Percentiles rank a stretch among this genome's conserved stretches.
phyloP scores from a whole-genome alignment of 2,113 vertebrate genomes.

The Trichomycterus rosablanca region DNA sequence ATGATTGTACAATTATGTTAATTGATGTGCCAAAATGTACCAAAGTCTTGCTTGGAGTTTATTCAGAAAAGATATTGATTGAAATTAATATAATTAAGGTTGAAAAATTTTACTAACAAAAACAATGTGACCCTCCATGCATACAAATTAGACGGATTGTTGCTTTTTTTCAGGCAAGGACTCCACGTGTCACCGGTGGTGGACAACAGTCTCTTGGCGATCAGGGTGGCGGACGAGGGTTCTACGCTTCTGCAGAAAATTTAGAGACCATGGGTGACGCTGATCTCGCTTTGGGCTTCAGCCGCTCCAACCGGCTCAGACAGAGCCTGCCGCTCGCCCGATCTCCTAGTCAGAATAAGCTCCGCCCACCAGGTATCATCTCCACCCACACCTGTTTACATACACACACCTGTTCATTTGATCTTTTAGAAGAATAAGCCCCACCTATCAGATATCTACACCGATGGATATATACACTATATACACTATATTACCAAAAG shows the following conservation, averaged over 20 bases:
- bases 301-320: conserved; percentile 92
- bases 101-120: too few relatives aligned
- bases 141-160: too few relatives aligned
- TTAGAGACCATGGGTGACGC: conserved; percentile 95
- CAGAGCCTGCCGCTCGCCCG: conserved; percentile 94
- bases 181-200: conserved; percentile 76
- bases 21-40: too few relatives aligned
- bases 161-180: conserved; percentile 72
- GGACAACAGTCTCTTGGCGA: conserved; percentile 76
- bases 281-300: conserved; percentile 88
- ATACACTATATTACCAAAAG: too few relatives aligned
- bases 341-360: conserved; percentile 92
- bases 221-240: conserved; percentile 83
- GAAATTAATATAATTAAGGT: too few relatives aligned
- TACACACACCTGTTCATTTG: too few relatives aligned
- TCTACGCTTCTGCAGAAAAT: conserved; percentile 88
- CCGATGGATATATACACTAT: too few relatives aligned
- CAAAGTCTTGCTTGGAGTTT: too few relatives aligned
- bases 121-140: background rate
- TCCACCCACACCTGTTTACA: background rate
- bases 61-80: too few relatives aligned
- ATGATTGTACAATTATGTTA: too few relatives aligned
- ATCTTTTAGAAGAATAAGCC: too few relatives aligned
- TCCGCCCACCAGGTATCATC: conserved; percentile 85
- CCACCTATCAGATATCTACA: too few relatives aligned